Percentiles rank a stretch among this genome's conserved stretches.
phyloP scores from a whole-genome alignment of 2,888 invertebrate genomes.

The Drosophila ustulata region DNA sequence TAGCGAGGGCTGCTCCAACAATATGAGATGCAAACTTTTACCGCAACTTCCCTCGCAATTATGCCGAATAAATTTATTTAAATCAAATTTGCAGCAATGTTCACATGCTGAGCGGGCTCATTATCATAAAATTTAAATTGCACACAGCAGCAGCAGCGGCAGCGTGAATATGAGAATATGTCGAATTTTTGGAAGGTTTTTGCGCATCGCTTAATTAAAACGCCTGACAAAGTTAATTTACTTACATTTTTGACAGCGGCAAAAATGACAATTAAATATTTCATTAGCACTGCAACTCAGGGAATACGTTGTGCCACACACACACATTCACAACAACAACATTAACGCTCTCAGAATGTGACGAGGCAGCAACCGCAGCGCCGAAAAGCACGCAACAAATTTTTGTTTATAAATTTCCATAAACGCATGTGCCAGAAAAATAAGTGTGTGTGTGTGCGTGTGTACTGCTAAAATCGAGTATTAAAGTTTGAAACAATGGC shows the following conservation, averaged over 20 bases:
- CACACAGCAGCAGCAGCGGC: slow-evolving; percentile 3
- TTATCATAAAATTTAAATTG: slow-evolving; percentile 36
- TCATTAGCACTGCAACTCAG: slow-evolving; percentile 62
- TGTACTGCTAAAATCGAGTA: slow-evolving; percentile 14
- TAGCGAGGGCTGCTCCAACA: slow-evolving; percentile 7
- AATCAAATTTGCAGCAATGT: slow-evolving; percentile 14
- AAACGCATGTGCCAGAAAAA: slow-evolving; percentile 39
- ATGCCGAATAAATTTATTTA: slow-evolving; percentile 7
- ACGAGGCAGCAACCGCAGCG: slow-evolving; percentile 33
- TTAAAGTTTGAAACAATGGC: slow-evolving; percentile 65
- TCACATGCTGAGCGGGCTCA: slow-evolving; percentile 6
- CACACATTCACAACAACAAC: slow-evolving; percentile 3
- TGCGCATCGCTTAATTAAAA: slow-evolving; percentile 68
- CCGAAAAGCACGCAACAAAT: slow-evolving; percentile 38
- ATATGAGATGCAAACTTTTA: background rate
- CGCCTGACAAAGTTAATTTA: slow-evolving; percentile 71
- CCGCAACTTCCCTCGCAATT: background rate
- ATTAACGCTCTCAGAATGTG: slow-evolving; percentile 8
- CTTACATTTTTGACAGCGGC: slow-evolving; percentile 61
- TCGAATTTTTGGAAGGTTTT: slow-evolving; percentile 36
- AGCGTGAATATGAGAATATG: background rate
- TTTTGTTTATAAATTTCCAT: slow-evolving; percentile 54
- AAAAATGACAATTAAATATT: slow-evolving; percentile 77
- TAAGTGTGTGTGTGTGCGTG: slow-evolving; percentile 1
- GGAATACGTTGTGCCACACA: slow-evolving; percentile 25